A percentile compares a stretch with the other conserved stretches of the same genome.
These are phyloP conservation scores for Tethya wilhelma DNA, from an alignment of 37 sponge, comb jelly and placozoan genomes.

Conservation along the genomic window DNA sequence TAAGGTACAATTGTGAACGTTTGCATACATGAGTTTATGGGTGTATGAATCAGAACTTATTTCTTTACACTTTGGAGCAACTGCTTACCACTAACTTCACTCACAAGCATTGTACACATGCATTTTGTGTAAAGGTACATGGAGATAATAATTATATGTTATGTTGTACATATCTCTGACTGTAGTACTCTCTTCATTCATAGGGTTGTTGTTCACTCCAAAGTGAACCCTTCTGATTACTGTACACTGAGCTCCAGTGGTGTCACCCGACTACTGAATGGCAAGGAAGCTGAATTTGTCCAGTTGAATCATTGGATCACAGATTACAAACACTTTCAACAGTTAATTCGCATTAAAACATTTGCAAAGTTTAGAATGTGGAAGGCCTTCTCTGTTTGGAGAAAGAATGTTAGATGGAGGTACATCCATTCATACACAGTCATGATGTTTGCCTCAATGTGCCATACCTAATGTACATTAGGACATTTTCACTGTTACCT, in stretches of 20 bases:
- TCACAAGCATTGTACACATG: no score
- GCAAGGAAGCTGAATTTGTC: constrained; percentile 87
- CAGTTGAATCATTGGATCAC: constrained; percentile 83
- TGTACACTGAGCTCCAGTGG: constrained; percentile 88
- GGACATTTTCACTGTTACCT: background rate
- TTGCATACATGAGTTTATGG: no score
- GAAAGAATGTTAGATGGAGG: constrained; percentile 90
- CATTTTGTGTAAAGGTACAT: no score
- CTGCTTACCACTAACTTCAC: background rate
- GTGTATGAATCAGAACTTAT: no score
- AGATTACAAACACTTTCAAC: constrained; percentile 86
- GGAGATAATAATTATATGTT: no score
- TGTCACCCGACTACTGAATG: constrained; percentile 81
- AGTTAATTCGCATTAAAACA: constrained; percentile 89
- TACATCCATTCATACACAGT: background rate
- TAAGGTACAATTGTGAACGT: constrained; percentile 80
- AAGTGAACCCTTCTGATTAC: constrained; percentile 85
- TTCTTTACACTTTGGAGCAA: background rate
- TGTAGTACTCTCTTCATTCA: no score
- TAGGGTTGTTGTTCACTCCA: constrained; percentile 83
- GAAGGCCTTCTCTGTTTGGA: constrained; percentile 94
- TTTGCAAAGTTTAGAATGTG: constrained; percentile 92
- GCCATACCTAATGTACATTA: constrained; percentile 1
- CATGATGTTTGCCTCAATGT: background rate
- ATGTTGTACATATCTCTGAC: no score